Conservation (phyloP, 2,113 vertebrate genomes). For the Entelurus aequoreus region DNA sequence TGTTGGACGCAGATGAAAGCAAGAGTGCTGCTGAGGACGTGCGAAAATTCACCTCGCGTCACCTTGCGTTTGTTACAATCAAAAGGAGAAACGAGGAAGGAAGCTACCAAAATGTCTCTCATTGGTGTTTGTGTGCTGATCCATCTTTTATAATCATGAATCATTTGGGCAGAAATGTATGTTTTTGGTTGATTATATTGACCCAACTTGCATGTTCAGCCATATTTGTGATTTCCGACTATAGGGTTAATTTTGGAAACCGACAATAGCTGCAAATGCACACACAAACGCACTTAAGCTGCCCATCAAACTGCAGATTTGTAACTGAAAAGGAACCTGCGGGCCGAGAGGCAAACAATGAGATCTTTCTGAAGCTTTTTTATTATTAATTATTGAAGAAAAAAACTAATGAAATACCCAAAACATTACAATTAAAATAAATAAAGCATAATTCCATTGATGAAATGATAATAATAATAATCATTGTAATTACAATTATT, state of each 20-base stretch:
- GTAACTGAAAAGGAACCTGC: constrained; percentile 1
- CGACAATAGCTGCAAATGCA: too few species aligned
- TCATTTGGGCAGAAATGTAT: too few species aligned
- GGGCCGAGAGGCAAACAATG: background rate
- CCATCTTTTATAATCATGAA: too few species aligned
- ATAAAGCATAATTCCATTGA: background rate
- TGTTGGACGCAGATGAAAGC: constrained; percentile 66
- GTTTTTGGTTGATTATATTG: too few species aligned
- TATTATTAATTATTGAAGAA: too few species aligned
- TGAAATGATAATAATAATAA: too few species aligned
- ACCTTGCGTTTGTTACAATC: constrained; percentile 41
- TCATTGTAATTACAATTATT: too few species aligned
- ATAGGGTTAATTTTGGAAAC: too few species aligned
- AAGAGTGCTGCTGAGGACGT: constrained; percentile 31
- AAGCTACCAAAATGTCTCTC: constrained; percentile 46
- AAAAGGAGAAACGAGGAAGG: constrained; percentile 34
- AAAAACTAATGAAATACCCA: too few species aligned
- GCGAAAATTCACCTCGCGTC: constrained; percentile 50
- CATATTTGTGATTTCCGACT: too few species aligned
- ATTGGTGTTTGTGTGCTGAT: background rate
- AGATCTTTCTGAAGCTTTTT: background rate
- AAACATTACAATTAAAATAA: background rate
- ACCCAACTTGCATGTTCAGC: too few species aligned
- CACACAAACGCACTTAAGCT: background rate
- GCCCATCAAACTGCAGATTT: constrained; percentile 9